These are phyloP conservation scores for Oryzias curvinotus DNA, from an alignment of 2,113 vertebrate species.

Conservation along the genomic window DNA sequence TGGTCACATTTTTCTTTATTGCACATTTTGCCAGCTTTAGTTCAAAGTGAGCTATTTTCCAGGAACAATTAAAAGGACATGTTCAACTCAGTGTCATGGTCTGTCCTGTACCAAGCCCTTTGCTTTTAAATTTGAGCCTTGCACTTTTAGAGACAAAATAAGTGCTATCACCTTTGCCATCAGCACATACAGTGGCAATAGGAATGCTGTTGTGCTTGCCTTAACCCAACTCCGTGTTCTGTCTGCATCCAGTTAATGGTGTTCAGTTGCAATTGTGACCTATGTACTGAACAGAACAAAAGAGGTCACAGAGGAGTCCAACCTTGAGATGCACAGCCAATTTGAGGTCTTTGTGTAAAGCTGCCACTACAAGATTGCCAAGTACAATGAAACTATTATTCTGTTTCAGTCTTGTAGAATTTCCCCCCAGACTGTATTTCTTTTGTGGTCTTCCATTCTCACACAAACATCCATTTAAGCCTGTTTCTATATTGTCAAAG, in stretches of 20 bases:
- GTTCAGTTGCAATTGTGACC: slow-evolving; percentile 9
- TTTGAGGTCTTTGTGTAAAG: slow-evolving; percentile 51
- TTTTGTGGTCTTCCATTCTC: neutral
- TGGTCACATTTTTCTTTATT: too few species aligned
- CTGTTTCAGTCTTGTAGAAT: slow-evolving; percentile 11
- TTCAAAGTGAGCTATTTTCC: too few species aligned
- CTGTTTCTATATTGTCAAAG: neutral
- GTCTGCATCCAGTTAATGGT: slow-evolving; percentile 17
- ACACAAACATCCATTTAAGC: neutral
- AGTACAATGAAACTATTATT: slow-evolving; percentile 40
- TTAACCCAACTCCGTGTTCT: slow-evolving; percentile 3
- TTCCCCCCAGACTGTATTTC: neutral
- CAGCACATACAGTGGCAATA: neutral
- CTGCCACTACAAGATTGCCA: slow-evolving; percentile 35
- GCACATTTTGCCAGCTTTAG: too few species aligned
- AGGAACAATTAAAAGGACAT: too few species aligned
- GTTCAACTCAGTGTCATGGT: too few species aligned
- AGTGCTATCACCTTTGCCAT: too few species aligned
- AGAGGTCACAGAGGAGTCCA: slow-evolving; percentile 16
- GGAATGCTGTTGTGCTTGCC: neutral
- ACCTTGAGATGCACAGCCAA: slow-evolving; percentile 42
- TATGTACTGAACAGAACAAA: slow-evolving; percentile 20
- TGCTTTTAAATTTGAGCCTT: too few species aligned
- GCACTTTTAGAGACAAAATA: too few species aligned
- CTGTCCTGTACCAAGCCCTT: too few species aligned